phyloP scores from a whole-genome alignment of 2,113 vertebrate species.

The Malurus alboscapulatus region DNA sequence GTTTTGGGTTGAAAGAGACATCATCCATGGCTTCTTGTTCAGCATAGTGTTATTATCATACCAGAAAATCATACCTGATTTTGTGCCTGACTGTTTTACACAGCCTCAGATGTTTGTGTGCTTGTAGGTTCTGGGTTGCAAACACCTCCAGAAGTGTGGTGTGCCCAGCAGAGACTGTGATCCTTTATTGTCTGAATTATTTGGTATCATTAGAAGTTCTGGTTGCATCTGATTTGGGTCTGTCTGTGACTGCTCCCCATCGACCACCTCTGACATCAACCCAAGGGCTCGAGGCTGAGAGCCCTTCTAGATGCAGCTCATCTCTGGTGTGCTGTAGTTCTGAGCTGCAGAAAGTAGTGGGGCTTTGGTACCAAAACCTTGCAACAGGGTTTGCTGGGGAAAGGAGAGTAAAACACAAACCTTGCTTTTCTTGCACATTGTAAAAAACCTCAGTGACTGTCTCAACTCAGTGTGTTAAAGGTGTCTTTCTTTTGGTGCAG shows the following conservation, averaged over 20 bases:
- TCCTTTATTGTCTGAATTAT: background rate
- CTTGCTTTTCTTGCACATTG: background rate
- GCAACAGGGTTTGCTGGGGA: background rate
- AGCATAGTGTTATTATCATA: background rate
- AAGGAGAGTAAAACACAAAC: background rate
- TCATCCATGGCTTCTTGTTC: background rate
- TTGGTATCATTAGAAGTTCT: background rate
- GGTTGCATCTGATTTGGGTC: background rate
- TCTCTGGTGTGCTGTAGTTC: background rate
- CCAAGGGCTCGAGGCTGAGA: background rate
- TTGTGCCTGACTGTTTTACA: background rate
- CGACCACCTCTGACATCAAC: background rate
- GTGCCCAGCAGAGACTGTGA: background rate
- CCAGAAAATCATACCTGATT: background rate
- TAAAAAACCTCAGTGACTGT: background rate
- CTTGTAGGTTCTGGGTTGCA: background rate
- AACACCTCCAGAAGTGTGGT: background rate
- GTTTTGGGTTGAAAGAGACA: background rate
- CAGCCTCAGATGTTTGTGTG: background rate
- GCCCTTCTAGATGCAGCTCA: background rate
- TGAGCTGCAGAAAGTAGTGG: background rate
- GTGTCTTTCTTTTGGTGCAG: background rate
- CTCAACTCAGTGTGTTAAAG: background rate
- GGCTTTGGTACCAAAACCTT: background rate
- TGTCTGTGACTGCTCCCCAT: background rate